These are phyloP conservation scores for Drosophila mimica DNA, from an alignment of 2,888 invertebrate genomes.

Conservation along the genomic window DNA sequence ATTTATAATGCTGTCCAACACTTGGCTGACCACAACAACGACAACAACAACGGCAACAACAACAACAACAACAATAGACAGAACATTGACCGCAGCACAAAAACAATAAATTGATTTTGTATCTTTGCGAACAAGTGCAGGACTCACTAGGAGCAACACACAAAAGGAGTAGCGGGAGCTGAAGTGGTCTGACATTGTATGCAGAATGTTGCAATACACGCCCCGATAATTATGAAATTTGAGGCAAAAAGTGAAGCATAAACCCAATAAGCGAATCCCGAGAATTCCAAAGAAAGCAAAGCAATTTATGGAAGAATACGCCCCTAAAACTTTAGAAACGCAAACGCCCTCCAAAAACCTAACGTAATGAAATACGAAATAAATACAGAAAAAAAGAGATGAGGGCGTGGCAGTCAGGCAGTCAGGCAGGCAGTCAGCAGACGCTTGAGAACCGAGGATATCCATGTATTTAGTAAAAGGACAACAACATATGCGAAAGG, in stretches of 20 bases:
- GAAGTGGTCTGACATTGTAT: slow-evolving; percentile 21
- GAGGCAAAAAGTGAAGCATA: slow-evolving; percentile 47
- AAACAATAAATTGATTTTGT: slow-evolving; percentile 75
- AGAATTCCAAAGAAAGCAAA: slow-evolving; percentile 69
- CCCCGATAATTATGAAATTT: slow-evolving; percentile 76
- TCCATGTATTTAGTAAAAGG: slow-evolving; percentile 38
- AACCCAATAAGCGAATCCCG: slow-evolving; percentile 42
- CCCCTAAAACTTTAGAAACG: slow-evolving; percentile 63
- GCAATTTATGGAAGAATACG: slow-evolving; percentile 73
- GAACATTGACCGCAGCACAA: slow-evolving; percentile 52
- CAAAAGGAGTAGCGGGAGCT: neutral
- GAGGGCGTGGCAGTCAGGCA: slow-evolving; percentile 51
- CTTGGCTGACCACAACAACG: slow-evolving; percentile 72
- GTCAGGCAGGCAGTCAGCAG: slow-evolving; percentile 32
- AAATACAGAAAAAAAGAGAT: slow-evolving; percentile 14
- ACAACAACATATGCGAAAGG: slow-evolving; percentile 77
- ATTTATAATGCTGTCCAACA: slow-evolving; percentile 78
- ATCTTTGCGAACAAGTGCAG: slow-evolving; percentile 61
- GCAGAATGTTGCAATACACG: slow-evolving; percentile 62
- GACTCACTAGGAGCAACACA: slow-evolving; percentile 14
- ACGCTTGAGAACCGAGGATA: slow-evolving; percentile 37
- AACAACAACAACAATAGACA: slow-evolving; percentile 17
- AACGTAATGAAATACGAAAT: slow-evolving; percentile 21
- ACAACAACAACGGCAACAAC: slow-evolving; percentile 22
- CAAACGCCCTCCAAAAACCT: slow-evolving; percentile 42